phyloP scores from a whole-genome alignment of 2,113 vertebrate species.

The Herpetotheres cachinnans region DNA sequence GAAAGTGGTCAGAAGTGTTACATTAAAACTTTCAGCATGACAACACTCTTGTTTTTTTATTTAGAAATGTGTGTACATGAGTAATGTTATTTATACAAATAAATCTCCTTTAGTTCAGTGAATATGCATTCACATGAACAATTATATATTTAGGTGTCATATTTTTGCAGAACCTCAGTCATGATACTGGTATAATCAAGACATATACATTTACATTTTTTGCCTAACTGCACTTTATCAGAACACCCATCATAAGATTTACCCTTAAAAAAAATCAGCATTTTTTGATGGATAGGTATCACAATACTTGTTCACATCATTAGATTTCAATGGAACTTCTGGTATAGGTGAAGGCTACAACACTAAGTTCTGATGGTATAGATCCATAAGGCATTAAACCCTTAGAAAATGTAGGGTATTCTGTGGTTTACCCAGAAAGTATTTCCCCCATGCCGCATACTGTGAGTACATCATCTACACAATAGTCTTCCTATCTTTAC shows the following conservation, averaged over 20 bases:
- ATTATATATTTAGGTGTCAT: background rate
- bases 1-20: background rate
- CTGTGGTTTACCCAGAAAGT: background rate
- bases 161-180: background rate
- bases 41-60: background rate
- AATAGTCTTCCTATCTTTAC: background rate
- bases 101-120: background rate
- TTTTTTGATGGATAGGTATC: background rate
- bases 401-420: background rate
- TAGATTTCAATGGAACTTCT: background rate
- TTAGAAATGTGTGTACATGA: background rate
- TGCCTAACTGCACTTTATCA: background rate
- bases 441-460: accelerated
- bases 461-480: background rate
- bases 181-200: background rate
- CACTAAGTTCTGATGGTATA: background rate
- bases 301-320: background rate
- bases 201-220: background rate
- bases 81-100: background rate
- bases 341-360: background rate
- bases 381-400: background rate
- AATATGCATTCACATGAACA: background rate
- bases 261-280: background rate
- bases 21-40: background rate
- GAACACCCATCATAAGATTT: background rate